Conservation (phyloP, 1,140 invertebrate species). For the Saccostrea glomerata region DNA sequence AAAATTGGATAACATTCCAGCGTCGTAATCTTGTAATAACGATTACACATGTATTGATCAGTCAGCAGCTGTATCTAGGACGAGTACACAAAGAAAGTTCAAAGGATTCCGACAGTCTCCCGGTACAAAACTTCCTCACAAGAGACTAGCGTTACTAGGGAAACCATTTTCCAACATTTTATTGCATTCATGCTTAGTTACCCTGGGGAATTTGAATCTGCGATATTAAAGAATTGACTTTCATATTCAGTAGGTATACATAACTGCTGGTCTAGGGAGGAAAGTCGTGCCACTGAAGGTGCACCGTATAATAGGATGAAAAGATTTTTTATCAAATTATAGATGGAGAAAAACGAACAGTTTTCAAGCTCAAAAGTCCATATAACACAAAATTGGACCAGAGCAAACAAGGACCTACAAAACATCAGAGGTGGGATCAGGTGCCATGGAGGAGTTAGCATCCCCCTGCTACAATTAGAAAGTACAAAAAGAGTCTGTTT, state of each 20-base stretch:
- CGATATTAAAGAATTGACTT: not conserved
- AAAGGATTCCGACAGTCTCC: conserved; percentile 25
- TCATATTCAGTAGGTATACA: not conserved
- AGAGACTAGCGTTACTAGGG: conserved; percentile 17
- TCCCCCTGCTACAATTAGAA: too few relatives aligned
- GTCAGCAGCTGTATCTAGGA: not conserved
- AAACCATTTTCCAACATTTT: conserved; percentile 26
- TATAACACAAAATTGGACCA: too few relatives aligned
- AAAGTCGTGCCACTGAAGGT: not conserved
- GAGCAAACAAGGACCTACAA: too few relatives aligned
- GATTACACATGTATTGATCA: conserved; percentile 24
- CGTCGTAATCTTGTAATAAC: conserved; percentile 31
- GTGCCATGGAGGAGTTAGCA: too few relatives aligned
- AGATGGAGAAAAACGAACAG: not conserved
- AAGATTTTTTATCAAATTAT: not conserved
- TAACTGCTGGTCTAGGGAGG: not conserved
- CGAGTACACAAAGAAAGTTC: conserved; percentile 31
- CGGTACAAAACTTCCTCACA: not conserved
- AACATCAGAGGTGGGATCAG: too few relatives aligned
- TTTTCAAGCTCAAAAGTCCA: too few relatives aligned
- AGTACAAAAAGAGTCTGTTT: not conserved
- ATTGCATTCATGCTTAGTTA: not conserved
- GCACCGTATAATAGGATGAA: not conserved
- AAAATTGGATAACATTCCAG: conserved; percentile 30
- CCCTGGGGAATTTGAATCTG: not conserved